Percentiles rank a stretch among this genome's conserved stretches.
These are phyloP conservation scores for Apeira syringaria DNA, from an alignment of 2,888 invertebrate species.

Conservation along the genomic window DNA sequence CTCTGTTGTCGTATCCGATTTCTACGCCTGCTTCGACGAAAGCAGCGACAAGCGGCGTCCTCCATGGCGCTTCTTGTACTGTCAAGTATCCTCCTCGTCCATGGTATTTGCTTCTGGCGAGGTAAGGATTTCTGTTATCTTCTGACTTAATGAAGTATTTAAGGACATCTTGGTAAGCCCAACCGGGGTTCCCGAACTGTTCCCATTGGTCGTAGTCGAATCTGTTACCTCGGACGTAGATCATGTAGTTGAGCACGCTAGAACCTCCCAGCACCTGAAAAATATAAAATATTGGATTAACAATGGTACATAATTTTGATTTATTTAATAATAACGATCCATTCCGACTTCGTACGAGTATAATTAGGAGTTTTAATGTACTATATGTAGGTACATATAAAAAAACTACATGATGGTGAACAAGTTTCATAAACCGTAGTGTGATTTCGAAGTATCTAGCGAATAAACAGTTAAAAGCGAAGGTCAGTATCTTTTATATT, in stretches of 20 bases:
- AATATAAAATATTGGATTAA: too few relatives aligned
- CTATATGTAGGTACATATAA: too few relatives aligned
- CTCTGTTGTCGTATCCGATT: constrained; percentile 92
- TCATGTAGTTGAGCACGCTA: constrained; percentile 94
- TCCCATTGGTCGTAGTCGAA: constrained; percentile 96
- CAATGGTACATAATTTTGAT: too few relatives aligned
- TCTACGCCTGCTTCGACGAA: constrained; percentile 92
- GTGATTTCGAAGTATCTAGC: too few relatives aligned
- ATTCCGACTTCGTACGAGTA: too few relatives aligned
- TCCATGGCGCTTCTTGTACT: constrained; percentile 93
- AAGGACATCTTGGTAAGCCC: constrained; percentile 93
- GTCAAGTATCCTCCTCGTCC: constrained; percentile 89
- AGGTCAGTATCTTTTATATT: too few relatives aligned
- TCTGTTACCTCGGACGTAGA: constrained; percentile 93
- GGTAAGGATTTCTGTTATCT: constrained; percentile 93
- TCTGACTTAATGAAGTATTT: constrained; percentile 96
- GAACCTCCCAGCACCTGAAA: constrained; percentile 92
- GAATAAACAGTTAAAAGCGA: too few relatives aligned
- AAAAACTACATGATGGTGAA: too few relatives aligned
- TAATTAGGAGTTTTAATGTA: too few relatives aligned
- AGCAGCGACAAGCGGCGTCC: constrained; percentile 91
- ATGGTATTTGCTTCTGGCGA: constrained; percentile 88
- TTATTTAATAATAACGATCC: too few relatives aligned
- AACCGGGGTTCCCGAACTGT: constrained; percentile 92
- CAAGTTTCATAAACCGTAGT: too few relatives aligned